Evolutionary conservation across 2,797 vertebrate genomes (phyloP), one percentile per base, ranked within the genome.

Genomic region (Silurus aristotelis): DNA sequence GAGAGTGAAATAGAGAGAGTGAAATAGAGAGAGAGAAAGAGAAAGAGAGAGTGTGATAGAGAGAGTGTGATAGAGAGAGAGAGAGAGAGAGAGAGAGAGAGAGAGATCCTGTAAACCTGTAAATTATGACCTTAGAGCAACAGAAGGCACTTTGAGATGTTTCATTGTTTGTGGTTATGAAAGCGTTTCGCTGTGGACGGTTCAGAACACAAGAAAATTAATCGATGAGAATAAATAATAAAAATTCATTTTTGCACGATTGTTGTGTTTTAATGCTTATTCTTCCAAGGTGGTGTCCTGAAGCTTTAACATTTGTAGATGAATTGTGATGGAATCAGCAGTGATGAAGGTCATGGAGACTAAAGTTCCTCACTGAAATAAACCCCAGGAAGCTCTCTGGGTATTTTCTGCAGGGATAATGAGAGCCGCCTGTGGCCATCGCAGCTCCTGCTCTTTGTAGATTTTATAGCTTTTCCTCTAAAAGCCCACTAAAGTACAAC

Each of bases 381-480:
- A 84, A 67, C 22, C 2, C 20, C 19, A 55, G 58, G 83, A 89
- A 83, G 48, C 63, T 15, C 80, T 43, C 43, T 56, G 19, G 2
- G 46, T 20, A 71, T n/a, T 8, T 82, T 88, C 86, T 84, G 77
- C 19, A 31, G 17, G 52, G 61, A 75, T 89, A 90, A 89, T 89
- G 87, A 86, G 82, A 71, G 60, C 70, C 58, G 83, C 88, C 88
- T 87, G 82, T 27, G 83, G 87, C 68, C 82, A 56, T 7, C 52
- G 25, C 72, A 78, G 78, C 68, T 84, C 71, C 84, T 85, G 67
- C 2, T 71, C 89, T 91, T 91, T 90, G 89, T 90, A 90, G 87
- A 83, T 91, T 91, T 91, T 89, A 91, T 87, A 86, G 87, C 56
- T 82, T 77, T 67, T 86, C 70, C 84, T 87, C 73, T 78, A 60